Conservation (phyloP, 2,888 invertebrate genomes). For the Harmothoe impar region DNA sequence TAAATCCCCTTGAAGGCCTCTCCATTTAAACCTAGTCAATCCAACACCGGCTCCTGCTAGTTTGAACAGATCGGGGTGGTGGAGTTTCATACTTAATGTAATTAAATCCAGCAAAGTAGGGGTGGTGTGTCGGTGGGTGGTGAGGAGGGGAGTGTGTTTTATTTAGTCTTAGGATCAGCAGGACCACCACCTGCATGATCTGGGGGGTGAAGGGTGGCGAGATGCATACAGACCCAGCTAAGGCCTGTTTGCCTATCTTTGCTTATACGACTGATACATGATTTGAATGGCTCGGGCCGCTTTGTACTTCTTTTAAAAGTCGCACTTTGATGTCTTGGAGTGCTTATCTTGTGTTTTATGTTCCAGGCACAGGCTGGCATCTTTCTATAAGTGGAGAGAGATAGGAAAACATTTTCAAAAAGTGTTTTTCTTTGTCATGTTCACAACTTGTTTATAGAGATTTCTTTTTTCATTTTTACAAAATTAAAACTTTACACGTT, state of each 20-base stretch:
- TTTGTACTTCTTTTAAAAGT: background rate
- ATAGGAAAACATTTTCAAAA: too few relatives aligned
- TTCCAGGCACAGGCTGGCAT: too few relatives aligned
- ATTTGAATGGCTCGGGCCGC: background rate
- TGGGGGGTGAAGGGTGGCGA: background rate
- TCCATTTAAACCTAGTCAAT: background rate
- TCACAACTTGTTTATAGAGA: too few relatives aligned
- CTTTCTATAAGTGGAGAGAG: too few relatives aligned
- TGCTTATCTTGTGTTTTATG: background rate
- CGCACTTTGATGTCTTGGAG: background rate
- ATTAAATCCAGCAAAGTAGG: slow-evolving; percentile 2
- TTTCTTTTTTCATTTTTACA: too few relatives aligned
- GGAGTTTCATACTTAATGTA: slow-evolving; percentile 6
- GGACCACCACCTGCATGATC: background rate
- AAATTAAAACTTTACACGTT: too few relatives aligned
- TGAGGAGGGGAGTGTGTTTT: background rate
- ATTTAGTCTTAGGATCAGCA: background rate
- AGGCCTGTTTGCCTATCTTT: background rate
- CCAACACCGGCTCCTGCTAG: background rate
- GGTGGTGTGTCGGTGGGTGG: background rate
- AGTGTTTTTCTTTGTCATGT: too few relatives aligned
- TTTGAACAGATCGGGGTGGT: background rate
- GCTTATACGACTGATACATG: background rate
- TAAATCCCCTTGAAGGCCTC: background rate
- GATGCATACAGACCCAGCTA: background rate